These are phyloP conservation scores for Ceramica pisi DNA, from an alignment of 2,888 invertebrate genomes.

Conservation along the genomic window DNA sequence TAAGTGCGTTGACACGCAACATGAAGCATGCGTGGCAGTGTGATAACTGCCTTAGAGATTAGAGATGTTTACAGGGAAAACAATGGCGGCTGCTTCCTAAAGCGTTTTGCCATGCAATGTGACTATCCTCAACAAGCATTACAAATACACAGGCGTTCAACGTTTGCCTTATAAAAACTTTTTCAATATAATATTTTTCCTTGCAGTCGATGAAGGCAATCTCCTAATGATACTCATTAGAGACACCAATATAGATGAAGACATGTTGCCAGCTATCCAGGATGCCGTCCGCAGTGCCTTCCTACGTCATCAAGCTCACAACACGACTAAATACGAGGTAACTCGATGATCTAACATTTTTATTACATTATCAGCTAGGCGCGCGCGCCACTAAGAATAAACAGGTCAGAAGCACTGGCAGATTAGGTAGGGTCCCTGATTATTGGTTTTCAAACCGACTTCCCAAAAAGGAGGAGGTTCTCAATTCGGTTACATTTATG, in stretches of 20 bases:
- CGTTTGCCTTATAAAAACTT: background rate
- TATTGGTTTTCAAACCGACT: too few relatives aligned
- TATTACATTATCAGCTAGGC: too few relatives aligned
- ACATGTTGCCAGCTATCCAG: constrained; percentile 68
- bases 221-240: constrained; percentile 73
- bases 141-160: background rate
- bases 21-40: too few relatives aligned
- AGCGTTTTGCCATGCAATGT: background rate
- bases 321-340: constrained; percentile 67
- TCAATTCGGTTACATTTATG: too few relatives aligned
- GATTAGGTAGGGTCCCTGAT: too few relatives aligned
- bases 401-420: too few relatives aligned
- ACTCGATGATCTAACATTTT: background rate
- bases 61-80: too few relatives aligned
- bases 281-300: constrained; percentile 73
- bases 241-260: constrained; percentile 66
- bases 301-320: constrained; percentile 65
- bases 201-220: constrained; percentile 74
- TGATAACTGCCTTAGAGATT: too few relatives aligned
- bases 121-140: background rate
- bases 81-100: background rate
- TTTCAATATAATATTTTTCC: background rate
- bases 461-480: too few relatives aligned
- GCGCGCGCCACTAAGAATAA: too few relatives aligned
- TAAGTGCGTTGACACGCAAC: too few relatives aligned